A percentile compares a stretch with the other conserved stretches of the same genome.
phyloP scores from a whole-genome alignment of 2,888 invertebrate species.

The Aphelenchoides bicaudatus region DNA sequence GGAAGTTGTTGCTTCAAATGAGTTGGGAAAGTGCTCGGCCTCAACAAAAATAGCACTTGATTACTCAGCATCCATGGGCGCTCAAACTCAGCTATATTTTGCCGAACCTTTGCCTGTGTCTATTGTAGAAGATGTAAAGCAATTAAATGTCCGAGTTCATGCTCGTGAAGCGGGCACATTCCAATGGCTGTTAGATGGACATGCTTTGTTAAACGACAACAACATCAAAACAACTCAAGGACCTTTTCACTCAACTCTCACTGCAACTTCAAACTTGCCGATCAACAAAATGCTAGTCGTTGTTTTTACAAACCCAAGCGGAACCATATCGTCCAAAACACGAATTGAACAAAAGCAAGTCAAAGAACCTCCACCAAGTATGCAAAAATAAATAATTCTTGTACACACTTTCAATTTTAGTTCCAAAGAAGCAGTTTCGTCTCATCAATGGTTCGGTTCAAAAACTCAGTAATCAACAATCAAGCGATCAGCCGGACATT shows the following conservation, averaged over 20 bases:
- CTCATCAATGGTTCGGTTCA: too few species aligned
- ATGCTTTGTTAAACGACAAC: slow-evolving; percentile 14
- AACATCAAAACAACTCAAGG: background rate
- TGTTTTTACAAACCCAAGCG: background rate
- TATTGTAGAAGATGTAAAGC: background rate
- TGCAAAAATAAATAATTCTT: background rate
- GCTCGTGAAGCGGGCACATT: slow-evolving; percentile 39
- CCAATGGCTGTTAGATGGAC: slow-evolving; percentile 45
- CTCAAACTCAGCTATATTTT: background rate
- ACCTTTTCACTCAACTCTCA: background rate
- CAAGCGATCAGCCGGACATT: background rate
- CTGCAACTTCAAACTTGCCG: background rate
- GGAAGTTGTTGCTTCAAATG: slow-evolving; percentile 48
- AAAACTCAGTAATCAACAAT: too few species aligned
- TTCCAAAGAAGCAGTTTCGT: background rate
- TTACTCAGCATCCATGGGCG: slow-evolving; percentile 25
- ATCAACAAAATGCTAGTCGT: background rate
- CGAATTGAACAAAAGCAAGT: background rate
- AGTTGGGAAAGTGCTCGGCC: slow-evolving; percentile 43
- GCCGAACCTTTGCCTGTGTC: too few species aligned
- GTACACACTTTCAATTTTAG: background rate
- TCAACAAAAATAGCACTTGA: slow-evolving; percentile 48
- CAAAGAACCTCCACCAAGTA: background rate
- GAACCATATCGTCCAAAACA: background rate
- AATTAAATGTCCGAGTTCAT: background rate